Conservation (phyloP, 2,113 vertebrate genomes). For the Sapayoa aenigma region DNA sequence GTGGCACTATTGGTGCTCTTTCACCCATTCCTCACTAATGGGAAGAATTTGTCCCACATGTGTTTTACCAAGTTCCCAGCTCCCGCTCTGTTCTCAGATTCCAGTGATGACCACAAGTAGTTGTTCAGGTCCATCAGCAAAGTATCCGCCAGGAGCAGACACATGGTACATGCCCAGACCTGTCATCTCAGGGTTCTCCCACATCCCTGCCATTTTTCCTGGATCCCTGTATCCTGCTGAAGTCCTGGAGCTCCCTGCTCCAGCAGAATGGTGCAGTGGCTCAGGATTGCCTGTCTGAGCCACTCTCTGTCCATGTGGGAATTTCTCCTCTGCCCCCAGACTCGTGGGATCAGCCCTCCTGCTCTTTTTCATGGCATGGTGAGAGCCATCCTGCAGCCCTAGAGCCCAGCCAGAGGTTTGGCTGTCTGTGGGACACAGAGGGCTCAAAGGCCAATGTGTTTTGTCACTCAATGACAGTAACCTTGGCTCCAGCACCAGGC, state of each 20-base stretch:
- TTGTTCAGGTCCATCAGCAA: not conserved
- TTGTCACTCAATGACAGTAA: not conserved
- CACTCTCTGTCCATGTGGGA: not conserved
- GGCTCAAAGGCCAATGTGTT: not conserved
- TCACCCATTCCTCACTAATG: fast-evolving
- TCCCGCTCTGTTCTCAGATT: not conserved
- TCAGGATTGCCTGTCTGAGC: not conserved
- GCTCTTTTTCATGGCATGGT: not conserved
- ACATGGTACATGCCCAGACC: not conserved
- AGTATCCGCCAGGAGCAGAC: not conserved
- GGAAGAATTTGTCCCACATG: not conserved
- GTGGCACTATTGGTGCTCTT: not conserved
- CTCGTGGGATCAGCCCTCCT: not conserved
- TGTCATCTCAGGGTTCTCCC: not conserved
- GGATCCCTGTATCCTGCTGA: not conserved
- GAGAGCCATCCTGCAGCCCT: not conserved
- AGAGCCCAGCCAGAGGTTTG: not conserved
- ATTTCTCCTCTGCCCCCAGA: not conserved
- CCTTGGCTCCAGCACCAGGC: not conserved
- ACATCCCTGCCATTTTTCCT: not conserved
- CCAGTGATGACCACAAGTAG: not conserved
- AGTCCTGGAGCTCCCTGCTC: not conserved
- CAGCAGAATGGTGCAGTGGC: fast-evolving
- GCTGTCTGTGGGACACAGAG: not conserved
- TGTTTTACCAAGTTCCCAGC: not conserved